Evolutionary conservation across 2,888 invertebrate species (phyloP), one percentile per base, ranked within the genome.

Genomic region (Parasteatoda lunata): DNA sequence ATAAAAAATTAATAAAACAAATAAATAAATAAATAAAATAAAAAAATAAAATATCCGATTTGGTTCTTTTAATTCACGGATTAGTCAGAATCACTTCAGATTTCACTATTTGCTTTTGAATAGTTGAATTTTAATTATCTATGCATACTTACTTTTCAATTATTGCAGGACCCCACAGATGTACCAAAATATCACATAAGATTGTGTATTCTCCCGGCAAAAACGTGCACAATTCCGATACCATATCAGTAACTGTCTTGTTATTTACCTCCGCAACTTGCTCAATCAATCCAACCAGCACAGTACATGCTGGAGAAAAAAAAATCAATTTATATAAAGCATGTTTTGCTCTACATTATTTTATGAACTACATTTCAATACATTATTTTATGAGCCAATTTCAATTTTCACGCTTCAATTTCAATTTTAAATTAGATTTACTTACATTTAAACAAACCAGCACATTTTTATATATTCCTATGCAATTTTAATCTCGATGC

Each of bases 91-190:
- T 15, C 30, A 30, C 30, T 30, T 30, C 30, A 30, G 30, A 30
- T 30, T 30, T 1, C 30, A 30, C 30, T 30, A 30, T 30, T 30
- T 30, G 0, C 30, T 30, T 30, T 59, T 51, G 4, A 54, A n/a
- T 49, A 15, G n/a, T 65, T n/a, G 11, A 65, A 6, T 54, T 54
- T 54, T 78, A 30, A 82, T 9, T 47, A 64, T 87, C 4, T 8
- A 69, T 51, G 6, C n/a, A 6, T 30, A 76, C 88, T 83, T 13
- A 89, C 89, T 89, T 89, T 49, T 89, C 87, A 48, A 89, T 87
- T n/a, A 89, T 81, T n/a, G 87, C 77, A 1, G 87, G 87, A 2
- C 89, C 89, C 86, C 86, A 89, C 5, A 87, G 48, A 15, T 84
- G 81, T 1, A 89, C 80, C 4, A 89, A 59, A 45, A 89, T 87